Evolutionary conservation across 2,113 vertebrate species (phyloP).

Genomic region (Nothobranchius kuhntae): DNA sequence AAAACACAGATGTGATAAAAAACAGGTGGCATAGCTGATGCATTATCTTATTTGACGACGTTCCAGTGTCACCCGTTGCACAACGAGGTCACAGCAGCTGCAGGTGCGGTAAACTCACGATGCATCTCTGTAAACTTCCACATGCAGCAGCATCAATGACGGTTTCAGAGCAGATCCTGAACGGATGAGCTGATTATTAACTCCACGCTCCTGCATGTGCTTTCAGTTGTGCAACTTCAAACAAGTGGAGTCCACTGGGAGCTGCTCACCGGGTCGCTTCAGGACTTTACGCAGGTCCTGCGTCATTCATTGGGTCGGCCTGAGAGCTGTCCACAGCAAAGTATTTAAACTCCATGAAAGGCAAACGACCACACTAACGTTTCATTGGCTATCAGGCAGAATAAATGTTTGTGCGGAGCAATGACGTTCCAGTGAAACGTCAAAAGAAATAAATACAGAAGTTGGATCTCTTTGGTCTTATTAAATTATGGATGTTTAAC

Average conservation of each 20-base stretch:
- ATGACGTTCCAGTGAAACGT: too few species aligned
- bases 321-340: conserved; percentile 56
- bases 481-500: too few species aligned
- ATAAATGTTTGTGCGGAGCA: background rate
- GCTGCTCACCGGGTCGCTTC: conserved; percentile 22
- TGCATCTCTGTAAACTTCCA: background rate
- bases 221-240: conserved; percentile 51
- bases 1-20: background rate
- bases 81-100: background rate
- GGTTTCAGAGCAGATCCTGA: conserved; percentile 9
- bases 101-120: too few species aligned
- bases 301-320: conserved; percentile 53
- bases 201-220: conserved; percentile 19
- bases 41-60: conserved; percentile 10
- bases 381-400: conserved; percentile 4
- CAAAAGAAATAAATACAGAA: too few species aligned
- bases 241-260: conserved; percentile 41
- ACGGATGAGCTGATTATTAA: conserved; percentile 67
- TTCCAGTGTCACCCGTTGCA: conserved; percentile 14
- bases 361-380: background rate
- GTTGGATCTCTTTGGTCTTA: too few species aligned
- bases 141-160: conserved; percentile 1
- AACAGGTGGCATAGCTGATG: background rate
- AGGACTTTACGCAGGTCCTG: conserved; percentile 42
- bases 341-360: background rate